A percentile compares a stretch with the other conserved stretches of the same genome.
phyloP scores from a whole-genome alignment of 2,113 vertebrate genomes.

The Sitta europaea region DNA sequence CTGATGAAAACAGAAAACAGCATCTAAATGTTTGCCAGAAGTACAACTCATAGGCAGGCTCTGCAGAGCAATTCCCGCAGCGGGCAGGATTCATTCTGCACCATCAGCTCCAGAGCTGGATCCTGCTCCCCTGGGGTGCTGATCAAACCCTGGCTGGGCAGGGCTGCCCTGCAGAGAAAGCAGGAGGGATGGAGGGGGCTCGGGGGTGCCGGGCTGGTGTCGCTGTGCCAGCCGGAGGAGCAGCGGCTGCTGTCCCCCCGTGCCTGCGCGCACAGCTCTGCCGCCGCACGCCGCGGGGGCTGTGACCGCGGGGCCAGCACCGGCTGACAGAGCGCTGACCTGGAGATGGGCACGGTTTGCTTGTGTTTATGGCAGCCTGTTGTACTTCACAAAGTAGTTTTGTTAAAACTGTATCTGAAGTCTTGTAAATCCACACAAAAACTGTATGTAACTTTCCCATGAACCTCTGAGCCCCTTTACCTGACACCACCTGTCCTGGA shows the following conservation, averaged over 20 bases:
- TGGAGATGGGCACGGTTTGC: not conserved
- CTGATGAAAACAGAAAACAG: not conserved
- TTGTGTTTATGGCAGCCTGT: not conserved
- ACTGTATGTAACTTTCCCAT: too few relatives aligned
- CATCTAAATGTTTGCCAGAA: not conserved
- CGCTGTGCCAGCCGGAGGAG: not conserved
- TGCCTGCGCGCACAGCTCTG: too few relatives aligned
- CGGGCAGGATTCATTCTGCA: not conserved
- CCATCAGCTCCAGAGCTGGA: not conserved
- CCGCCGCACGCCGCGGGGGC: not conserved
- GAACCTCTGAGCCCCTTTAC: too few relatives aligned
- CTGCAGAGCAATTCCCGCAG: not conserved
- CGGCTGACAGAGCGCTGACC: not conserved
- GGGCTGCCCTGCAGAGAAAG: not conserved
- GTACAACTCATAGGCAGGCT: not conserved
- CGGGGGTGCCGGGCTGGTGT: not conserved
- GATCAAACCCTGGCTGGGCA: not conserved
- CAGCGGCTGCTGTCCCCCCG: not conserved
- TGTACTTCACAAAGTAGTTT: too few relatives aligned
- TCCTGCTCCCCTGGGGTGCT: not conserved
- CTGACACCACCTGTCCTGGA: too few relatives aligned
- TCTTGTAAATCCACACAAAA: too few relatives aligned
- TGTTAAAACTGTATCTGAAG: too few relatives aligned
- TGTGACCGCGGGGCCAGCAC: fast-evolving
- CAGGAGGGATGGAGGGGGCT: not conserved